phyloP scores from a whole-genome alignment of 2,113 vertebrate genomes.

The Aegotheles bennettii region DNA sequence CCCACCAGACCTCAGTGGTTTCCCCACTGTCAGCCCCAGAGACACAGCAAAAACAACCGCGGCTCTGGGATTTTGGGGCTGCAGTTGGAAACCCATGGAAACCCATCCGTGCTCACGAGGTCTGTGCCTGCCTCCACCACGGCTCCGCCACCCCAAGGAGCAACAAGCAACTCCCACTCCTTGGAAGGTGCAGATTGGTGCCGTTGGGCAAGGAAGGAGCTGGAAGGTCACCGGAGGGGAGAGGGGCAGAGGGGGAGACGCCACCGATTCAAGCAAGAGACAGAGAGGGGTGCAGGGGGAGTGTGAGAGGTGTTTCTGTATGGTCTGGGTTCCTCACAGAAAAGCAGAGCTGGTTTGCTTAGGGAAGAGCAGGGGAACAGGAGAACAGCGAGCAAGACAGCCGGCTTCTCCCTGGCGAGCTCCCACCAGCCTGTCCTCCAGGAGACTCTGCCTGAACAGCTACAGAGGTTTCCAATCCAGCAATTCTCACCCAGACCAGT shows the following conservation, averaged over 20 bases:
- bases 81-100: too few species aligned
- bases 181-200: too few species aligned
- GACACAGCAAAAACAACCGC: fast-evolving
- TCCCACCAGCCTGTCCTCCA: not conserved
- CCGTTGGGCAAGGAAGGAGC: too few species aligned
- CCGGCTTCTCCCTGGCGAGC: not conserved
- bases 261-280: too few species aligned
- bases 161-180: fast-evolving
- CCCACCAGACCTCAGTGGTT: not conserved
- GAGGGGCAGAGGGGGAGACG: not conserved
- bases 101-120: too few species aligned
- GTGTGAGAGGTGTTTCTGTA: not conserved
- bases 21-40: not conserved
- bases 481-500: not conserved
- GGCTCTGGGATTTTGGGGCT: not conserved
- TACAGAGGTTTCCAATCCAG: not conserved
- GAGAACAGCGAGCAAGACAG: not conserved
- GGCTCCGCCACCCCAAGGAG: not conserved
- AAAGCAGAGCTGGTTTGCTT: not conserved
- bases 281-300: not conserved
- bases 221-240: not conserved
- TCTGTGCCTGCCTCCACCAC: not conserved
- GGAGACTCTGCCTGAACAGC: not conserved
- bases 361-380: not conserved
- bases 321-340: not conserved